Base-by-base conservation (phyloP, 1,140 invertebrate species). In the Maconellicoccus hirsutus region DNA sequence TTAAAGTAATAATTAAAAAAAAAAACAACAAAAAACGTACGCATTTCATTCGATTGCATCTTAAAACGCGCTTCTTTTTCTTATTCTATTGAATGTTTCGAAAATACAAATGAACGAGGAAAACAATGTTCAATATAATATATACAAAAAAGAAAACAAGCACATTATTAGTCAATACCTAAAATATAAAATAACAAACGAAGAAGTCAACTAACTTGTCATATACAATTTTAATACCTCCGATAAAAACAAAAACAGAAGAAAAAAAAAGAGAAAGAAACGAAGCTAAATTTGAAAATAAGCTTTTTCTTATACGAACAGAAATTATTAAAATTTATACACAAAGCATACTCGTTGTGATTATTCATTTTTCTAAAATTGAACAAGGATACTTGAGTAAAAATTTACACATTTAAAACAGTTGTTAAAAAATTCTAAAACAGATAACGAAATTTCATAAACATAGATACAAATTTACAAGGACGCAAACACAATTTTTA, bases 151-250 rank as follows among this genome's bases (percentile, higher is more conserved):
- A 52, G 6, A 52, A 52, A 52, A 52, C 42, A 52, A 52, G 42
- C 42, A 19, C 42, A 19, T 52, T 8, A 52, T 52, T 8, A 8
- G 42, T 52, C 42, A 52, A 16, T 52, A 16, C 16, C 42, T 52
- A 52, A 33, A 52, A 52, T 52, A 52, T 52, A 52, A 52, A 52
- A 52, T 52, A 52, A 52, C 42, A 52, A 52, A 19, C n/a, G n/a
- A 8, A 52, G n/a, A n/a, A n/a, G n/a, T n/a, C n/a, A 52, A 52
- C 42, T 52, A 52, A 52, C 42, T 14, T 16, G 4, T 16, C 42
- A 52, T 52, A 16, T 52, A 52, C 42, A 52, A 52, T 52, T 52
- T 33, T 19, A 14, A 38, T 52, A 52, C n/a, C 3, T 52, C n/a
- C 42, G n/a, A 14, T 52, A 16, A 16, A 19, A 52, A 52, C 6